phyloP scores from a whole-genome alignment of 2,888 invertebrate species.

The Lottia gigantea region DNA sequence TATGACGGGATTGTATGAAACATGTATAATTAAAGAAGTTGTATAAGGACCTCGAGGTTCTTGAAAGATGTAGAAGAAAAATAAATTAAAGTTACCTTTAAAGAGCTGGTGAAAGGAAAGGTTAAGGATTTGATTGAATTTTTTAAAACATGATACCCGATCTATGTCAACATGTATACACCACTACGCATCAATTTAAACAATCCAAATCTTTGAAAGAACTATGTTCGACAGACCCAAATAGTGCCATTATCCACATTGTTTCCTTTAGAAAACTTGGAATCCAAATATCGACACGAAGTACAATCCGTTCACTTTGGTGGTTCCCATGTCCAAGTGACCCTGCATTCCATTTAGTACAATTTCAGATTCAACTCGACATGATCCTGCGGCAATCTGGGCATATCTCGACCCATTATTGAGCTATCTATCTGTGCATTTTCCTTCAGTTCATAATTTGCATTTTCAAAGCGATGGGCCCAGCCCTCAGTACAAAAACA shows the following conservation, averaged over 20 bases:
- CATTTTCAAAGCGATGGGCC: constrained; percentile 63
- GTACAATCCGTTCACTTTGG: constrained; percentile 61
- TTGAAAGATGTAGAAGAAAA: neutral
- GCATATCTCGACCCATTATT: constrained; percentile 61
- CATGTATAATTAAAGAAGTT: neutral
- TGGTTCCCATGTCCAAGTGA: constrained; percentile 44
- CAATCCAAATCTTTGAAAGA: constrained; percentile 31
- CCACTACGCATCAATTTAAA: constrained; percentile 31
- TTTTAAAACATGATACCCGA: constrained; percentile 21
- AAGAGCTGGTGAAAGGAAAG: constrained; percentile 21
- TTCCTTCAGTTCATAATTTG: constrained; percentile 17
- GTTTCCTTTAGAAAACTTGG: constrained; percentile 67
- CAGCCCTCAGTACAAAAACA: constrained; percentile 63
- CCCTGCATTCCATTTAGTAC: constrained; percentile 51
- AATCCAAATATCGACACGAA: constrained; percentile 57
- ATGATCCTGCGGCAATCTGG: constrained; percentile 64
- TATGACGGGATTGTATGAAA: no score
- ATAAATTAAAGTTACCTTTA: constrained; percentile 17
- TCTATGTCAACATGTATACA: constrained; percentile 29
- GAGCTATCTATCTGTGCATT: constrained; percentile 11
- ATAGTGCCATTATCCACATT: constrained; percentile 46
- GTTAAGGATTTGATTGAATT: neutral
- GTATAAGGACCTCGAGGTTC: no score
- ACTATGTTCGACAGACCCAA: constrained; percentile 23
- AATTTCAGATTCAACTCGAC: constrained; percentile 51